phyloP scores from a whole-genome alignment of 1,140 invertebrate species.

The Drosophila repletoides region DNA sequence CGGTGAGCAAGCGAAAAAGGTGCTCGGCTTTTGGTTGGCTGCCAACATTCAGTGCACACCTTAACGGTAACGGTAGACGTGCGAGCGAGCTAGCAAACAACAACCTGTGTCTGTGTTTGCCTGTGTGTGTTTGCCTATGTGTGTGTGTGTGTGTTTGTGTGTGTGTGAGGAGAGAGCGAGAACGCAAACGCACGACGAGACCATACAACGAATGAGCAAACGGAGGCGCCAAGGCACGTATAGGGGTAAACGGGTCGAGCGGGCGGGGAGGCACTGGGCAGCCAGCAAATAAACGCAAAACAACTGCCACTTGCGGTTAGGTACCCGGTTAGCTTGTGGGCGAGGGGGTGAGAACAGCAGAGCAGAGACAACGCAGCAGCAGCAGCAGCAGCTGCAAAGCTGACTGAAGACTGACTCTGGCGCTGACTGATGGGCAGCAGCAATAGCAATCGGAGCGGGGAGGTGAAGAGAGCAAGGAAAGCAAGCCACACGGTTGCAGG shows the following conservation, averaged over 20 bases:
- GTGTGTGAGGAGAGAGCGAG: constrained; percentile 53
- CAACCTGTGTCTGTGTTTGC: constrained; percentile 54
- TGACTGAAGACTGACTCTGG: constrained; percentile 17
- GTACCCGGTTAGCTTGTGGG: constrained; percentile 28
- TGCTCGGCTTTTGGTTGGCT: constrained; percentile 81
- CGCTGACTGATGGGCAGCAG: constrained; percentile 36
- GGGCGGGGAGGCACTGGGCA: not conserved
- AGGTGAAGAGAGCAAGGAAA: not conserved
- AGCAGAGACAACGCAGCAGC: constrained; percentile 12
- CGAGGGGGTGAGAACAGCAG: constrained; percentile 3
- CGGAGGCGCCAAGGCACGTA: constrained; percentile 35
- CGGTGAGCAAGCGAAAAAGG: constrained; percentile 52
- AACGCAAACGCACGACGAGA: constrained; percentile 73
- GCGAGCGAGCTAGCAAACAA: constrained; percentile 67
- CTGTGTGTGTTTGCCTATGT: constrained; percentile 7
- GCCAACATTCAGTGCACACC: constrained; percentile 81
- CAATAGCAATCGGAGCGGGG: not conserved
- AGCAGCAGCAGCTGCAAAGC: constrained; percentile 10
- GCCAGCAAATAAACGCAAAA: constrained; percentile 53
- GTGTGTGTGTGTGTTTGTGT: constrained; percentile 2
- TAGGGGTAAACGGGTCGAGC: not conserved
- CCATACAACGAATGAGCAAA: constrained; percentile 71
- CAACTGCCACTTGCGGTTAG: constrained; percentile 74
- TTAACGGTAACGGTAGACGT: constrained; percentile 56
- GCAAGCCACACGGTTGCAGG: constrained; percentile 46